These are phyloP conservation scores for Lycia hirtaria DNA, from an alignment of 2,888 invertebrate species.

Conservation along the genomic window DNA sequence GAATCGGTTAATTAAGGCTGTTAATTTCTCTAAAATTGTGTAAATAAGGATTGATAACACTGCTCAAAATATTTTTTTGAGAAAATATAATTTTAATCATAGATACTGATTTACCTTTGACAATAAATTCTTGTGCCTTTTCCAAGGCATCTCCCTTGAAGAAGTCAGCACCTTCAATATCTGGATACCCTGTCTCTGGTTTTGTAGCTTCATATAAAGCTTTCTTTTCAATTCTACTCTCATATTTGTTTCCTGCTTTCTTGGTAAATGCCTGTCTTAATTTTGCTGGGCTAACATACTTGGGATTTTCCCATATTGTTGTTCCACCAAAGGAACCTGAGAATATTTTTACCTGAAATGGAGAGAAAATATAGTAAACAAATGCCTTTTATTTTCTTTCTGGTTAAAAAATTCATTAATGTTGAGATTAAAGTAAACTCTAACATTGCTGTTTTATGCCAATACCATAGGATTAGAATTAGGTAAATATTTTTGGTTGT, in stretches of 20 bases:
- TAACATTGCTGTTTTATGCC: neutral
- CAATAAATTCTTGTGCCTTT: slow-evolving; percentile 82
- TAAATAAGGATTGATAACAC: too few species aligned
- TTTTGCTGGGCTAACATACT: slow-evolving; percentile 95
- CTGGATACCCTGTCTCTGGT: slow-evolving; percentile 89
- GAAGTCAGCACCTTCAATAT: slow-evolving; percentile 90
- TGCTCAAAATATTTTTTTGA: too few species aligned
- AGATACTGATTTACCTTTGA: slow-evolving; percentile 70
- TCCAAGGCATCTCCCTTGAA: slow-evolving; percentile 88
- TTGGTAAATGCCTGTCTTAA: slow-evolving; percentile 89
- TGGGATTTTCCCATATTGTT: slow-evolving; percentile 96
- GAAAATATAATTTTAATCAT: neutral
- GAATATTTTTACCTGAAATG: slow-evolving; percentile 94
- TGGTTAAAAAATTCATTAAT: neutral
- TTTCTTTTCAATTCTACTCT: slow-evolving; percentile 92
- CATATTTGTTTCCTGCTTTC: slow-evolving; percentile 90
- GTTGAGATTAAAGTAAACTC: neutral
- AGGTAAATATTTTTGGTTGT: too few species aligned
- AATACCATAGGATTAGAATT: too few species aligned
- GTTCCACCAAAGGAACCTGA: slow-evolving; percentile 96
- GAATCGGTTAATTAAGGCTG: too few species aligned
- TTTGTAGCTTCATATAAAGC: slow-evolving; percentile 89
- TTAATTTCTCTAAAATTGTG: too few species aligned
- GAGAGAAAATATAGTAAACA: neutral
- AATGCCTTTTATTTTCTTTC: too few species aligned